These are phyloP conservation scores for Luidia sarsii DNA, from an alignment of 53 echinoderm and acorn worm species.

Conservation along the genomic window DNA sequence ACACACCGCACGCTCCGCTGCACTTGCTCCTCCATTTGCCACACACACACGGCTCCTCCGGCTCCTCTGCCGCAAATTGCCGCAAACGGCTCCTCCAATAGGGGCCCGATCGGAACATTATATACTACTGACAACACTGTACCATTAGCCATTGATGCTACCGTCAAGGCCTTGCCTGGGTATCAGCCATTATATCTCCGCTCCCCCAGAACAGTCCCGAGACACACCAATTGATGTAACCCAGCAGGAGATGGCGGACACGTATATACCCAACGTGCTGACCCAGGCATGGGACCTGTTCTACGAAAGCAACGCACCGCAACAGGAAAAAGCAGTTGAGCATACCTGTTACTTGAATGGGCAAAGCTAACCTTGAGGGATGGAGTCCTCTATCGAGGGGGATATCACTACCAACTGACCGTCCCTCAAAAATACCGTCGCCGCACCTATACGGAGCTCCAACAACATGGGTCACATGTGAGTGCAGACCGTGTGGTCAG, in stretches of 20 bases:
- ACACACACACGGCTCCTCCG: too few relatives aligned
- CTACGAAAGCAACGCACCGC: background rate
- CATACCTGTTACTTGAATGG: conserved; percentile 42
- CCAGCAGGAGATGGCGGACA: background rate
- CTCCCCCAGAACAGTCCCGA: background rate
- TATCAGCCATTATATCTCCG: background rate
- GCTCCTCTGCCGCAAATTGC: too few relatives aligned
- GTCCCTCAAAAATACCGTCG: background rate
- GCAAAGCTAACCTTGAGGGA: conserved; percentile 30
- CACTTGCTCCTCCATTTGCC: too few relatives aligned
- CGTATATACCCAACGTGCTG: background rate
- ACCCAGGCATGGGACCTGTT: background rate
- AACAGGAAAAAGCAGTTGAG: background rate
- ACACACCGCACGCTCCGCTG: too few relatives aligned
- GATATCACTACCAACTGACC: conserved; percentile 19
- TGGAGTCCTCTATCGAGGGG: conserved; percentile 26
- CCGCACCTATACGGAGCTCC: conserved; percentile 33
- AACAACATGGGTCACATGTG: conserved; percentile 62
- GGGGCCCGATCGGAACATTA: too few relatives aligned
- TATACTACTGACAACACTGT: too few relatives aligned
- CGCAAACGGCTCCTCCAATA: too few relatives aligned
- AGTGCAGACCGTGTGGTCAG: too few relatives aligned
- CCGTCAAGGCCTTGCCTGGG: background rate
- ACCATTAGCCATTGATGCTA: background rate
- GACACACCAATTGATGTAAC: background rate